Evolutionary conservation across 2,888 invertebrate species (phyloP).

Genomic region (Leptinotarsa tumamoca): DNA sequence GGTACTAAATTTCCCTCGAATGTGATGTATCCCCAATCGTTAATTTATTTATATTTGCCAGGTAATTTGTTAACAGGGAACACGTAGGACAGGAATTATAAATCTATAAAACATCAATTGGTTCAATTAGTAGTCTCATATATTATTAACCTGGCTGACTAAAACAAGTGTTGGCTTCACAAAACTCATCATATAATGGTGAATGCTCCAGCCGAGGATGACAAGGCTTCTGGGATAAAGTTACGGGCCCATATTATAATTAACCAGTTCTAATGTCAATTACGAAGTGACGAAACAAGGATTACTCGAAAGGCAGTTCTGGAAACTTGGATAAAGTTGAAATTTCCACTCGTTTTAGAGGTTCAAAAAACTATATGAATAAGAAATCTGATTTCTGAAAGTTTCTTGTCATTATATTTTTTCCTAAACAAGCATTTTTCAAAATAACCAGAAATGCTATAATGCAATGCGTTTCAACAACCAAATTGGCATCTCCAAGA

Average conservation of each 20-base stretch:
- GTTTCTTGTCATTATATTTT: too few relatives aligned
- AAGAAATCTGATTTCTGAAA: too few relatives aligned
- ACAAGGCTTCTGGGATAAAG: slow-evolving; percentile 18
- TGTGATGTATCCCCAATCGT: slow-evolving; percentile 41
- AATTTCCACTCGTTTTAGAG: too few relatives aligned
- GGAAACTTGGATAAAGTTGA: not conserved
- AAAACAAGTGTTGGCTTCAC: slow-evolving; percentile 49
- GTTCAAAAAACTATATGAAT: too few relatives aligned
- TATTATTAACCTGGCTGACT: slow-evolving; percentile 47
- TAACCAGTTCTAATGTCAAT: not conserved
- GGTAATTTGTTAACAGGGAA: slow-evolving; percentile 46
- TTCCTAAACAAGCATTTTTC: too few relatives aligned
- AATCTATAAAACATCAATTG: slow-evolving; percentile 51
- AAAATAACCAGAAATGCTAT: too few relatives aligned
- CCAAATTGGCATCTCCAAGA: too few relatives aligned
- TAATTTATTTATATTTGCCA: slow-evolving; percentile 49
- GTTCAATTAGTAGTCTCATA: slow-evolving; percentile 50
- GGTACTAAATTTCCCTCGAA: not conserved
- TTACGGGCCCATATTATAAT: slow-evolving; percentile 15
- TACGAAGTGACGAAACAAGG: not conserved
- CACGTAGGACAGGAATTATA: slow-evolving; percentile 42
- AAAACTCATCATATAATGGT: slow-evolving; percentile 44
- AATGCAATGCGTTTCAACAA: too few relatives aligned
- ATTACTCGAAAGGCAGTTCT: not conserved
- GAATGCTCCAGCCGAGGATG: slow-evolving; percentile 30